Conservation (phyloP, 2,113 vertebrate species). For the Charina bottae region DNA sequence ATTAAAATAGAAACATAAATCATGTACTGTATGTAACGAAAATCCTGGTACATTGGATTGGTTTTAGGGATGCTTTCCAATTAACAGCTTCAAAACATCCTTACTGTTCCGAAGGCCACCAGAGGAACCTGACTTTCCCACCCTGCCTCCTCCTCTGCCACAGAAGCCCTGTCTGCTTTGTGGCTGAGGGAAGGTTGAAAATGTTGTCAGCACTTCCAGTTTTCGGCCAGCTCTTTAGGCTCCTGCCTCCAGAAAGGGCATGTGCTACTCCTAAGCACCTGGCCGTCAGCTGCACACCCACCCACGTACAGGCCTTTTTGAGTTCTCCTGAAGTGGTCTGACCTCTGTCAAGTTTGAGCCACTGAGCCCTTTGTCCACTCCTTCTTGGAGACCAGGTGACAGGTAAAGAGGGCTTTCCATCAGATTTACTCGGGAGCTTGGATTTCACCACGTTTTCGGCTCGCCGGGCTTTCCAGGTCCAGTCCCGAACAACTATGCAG, state of each 20-base stretch:
- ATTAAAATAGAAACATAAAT: neutral
- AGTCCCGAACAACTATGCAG: neutral
- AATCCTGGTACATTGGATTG: neutral
- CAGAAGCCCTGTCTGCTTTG: neutral
- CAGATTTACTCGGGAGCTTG: neutral
- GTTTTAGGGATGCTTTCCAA: neutral
- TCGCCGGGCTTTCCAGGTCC: neutral
- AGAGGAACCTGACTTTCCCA: neutral
- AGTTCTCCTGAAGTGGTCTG: neutral
- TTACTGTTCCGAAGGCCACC: neutral
- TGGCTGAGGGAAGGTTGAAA: neutral
- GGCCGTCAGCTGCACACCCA: neutral
- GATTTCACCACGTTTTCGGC: neutral
- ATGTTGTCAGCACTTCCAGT: neutral
- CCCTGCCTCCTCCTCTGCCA: neutral
- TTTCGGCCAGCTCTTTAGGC: neutral
- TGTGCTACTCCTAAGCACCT: neutral
- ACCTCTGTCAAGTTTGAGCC: neutral
- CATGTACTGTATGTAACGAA: neutral
- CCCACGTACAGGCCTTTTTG: neutral
- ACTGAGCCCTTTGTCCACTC: neutral
- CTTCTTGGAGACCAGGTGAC: neutral
- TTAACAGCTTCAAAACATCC: neutral
- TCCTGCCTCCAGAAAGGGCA: neutral
- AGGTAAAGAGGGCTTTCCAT: neutral